phyloP scores from a whole-genome alignment of 2,797 vertebrate species.

The Falco novaeseelandiae region DNA sequence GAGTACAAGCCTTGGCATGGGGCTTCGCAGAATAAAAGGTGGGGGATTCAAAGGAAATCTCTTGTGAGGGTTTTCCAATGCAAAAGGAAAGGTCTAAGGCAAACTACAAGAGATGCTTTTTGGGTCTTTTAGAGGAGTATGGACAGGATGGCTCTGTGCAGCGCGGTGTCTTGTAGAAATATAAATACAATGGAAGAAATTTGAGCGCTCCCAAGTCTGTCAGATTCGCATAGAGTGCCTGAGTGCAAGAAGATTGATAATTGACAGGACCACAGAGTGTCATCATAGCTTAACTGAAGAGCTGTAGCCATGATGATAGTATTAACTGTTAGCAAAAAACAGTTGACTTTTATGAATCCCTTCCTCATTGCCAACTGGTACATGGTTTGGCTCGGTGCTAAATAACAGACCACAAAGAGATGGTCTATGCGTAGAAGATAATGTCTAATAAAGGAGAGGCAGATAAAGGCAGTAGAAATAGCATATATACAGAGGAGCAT shows the following conservation, averaged over 20 bases:
- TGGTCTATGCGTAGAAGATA: not conserved
- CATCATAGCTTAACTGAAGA: not conserved
- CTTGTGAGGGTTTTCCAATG: not conserved
- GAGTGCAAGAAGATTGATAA: not conserved
- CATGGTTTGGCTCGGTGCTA: fast-evolving
- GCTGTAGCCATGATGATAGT: not conserved
- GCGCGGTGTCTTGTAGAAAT: not conserved
- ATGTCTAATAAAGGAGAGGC: not conserved
- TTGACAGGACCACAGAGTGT: not conserved
- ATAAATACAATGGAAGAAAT: not conserved
- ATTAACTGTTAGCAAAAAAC: not conserved
- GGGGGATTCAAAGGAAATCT: not conserved
- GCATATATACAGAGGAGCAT: not conserved
- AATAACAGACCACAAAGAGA: not conserved
- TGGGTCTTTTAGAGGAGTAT: not conserved
- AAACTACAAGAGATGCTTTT: not conserved
- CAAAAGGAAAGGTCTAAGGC: not conserved
- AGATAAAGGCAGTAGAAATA: not conserved
- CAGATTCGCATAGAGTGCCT: not conserved
- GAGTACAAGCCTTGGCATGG: not conserved
- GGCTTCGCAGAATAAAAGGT: not conserved
- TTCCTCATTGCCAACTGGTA: fast-evolving
- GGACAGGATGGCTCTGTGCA: not conserved
- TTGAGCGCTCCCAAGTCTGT: not conserved
- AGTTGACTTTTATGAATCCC: not conserved